Evolutionary conservation across 1,140 invertebrate species (phyloP).

Genomic region (Meloidogyne floridensis): DNA sequence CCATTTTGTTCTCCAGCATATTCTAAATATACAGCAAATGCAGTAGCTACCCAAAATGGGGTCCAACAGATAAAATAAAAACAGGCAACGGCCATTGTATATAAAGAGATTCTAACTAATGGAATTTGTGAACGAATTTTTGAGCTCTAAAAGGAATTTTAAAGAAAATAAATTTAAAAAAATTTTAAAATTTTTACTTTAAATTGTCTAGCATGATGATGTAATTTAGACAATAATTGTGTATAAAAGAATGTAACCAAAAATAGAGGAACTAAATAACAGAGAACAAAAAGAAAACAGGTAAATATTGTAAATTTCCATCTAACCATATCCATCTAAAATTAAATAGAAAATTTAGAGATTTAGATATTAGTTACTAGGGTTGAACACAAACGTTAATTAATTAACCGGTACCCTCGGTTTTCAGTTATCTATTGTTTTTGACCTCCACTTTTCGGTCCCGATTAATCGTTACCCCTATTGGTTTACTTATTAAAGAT

Average conservation of each 20-base stretch:
- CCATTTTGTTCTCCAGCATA: slow-evolving; percentile 58
- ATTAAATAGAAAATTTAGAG: too few relatives aligned
- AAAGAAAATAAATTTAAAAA: neutral
- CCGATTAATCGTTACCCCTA: too few relatives aligned
- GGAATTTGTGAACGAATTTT: slow-evolving; percentile 55
- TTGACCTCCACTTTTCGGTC: too few relatives aligned
- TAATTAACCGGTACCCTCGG: too few relatives aligned
- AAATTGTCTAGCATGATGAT: slow-evolving; percentile 62
- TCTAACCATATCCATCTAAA: slow-evolving; percentile 29
- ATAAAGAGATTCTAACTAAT: slow-evolving; percentile 62
- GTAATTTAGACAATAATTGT: slow-evolving; percentile 50
- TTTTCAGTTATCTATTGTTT: too few relatives aligned
- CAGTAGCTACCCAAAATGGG: slow-evolving; percentile 59
- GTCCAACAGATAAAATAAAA: slow-evolving; percentile 66
- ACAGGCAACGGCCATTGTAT: slow-evolving; percentile 64
- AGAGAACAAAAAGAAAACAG: slow-evolving; percentile 62
- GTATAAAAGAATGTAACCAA: slow-evolving; percentile 63
- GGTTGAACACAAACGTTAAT: too few relatives aligned
- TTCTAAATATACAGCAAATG: slow-evolving; percentile 61
- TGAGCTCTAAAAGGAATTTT: slow-evolving; percentile 13
- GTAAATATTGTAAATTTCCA: slow-evolving; percentile 62
- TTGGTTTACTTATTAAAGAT: too few relatives aligned
- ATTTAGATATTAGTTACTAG: too few relatives aligned
- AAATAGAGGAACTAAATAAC: slow-evolving; percentile 59
- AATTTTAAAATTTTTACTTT: slow-evolving; percentile 46